These are phyloP conservation scores for Nothobranchius furzeri DNA, from an alignment of 2,113 vertebrate genomes.

Conservation along the genomic window DNA sequence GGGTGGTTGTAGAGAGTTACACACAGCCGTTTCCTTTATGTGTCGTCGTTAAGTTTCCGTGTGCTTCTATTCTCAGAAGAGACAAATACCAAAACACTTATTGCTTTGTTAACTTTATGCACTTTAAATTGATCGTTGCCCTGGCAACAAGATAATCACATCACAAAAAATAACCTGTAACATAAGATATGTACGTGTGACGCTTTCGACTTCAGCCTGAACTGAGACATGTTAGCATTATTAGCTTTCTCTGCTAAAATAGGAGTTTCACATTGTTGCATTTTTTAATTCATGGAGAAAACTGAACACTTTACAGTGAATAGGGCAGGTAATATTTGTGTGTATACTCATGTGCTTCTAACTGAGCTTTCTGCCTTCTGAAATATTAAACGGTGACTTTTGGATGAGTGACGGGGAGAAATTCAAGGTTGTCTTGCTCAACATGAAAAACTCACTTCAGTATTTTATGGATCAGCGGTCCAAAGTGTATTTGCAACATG, in stretches of 20 bases:
- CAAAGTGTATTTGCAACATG: conserved; percentile 40
- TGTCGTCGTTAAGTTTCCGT: neutral
- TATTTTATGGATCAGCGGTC: conserved; percentile 1
- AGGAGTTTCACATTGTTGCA: conserved; percentile 54
- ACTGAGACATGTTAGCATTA: conserved; percentile 54
- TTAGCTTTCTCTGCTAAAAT: conserved; percentile 48
- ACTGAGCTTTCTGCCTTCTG: neutral
- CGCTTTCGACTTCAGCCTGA: conserved; percentile 57
- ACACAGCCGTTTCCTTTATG: conserved; percentile 35
- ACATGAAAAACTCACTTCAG: neutral
- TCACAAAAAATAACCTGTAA: conserved; percentile 79
- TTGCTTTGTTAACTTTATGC: conserved; percentile 82
- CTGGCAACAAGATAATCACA: conserved; percentile 61
- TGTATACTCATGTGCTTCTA: conserved; percentile 46
- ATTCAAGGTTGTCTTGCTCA: conserved; percentile 12
- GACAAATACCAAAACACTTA: conserved; percentile 74
- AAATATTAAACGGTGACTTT: neutral
- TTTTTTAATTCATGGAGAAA: conserved; percentile 42
- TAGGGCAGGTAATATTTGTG: conserved; percentile 39
- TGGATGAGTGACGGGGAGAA: neutral
- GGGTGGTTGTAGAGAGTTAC: conserved; percentile 62
- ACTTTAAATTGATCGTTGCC: conserved; percentile 68
- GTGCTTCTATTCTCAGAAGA: conserved; percentile 39
- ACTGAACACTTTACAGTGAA: conserved; percentile 46
- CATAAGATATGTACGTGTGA: conserved; percentile 67